phyloP scores from a whole-genome alignment of 2,113 vertebrate genomes.

The Bubo bubo region DNA sequence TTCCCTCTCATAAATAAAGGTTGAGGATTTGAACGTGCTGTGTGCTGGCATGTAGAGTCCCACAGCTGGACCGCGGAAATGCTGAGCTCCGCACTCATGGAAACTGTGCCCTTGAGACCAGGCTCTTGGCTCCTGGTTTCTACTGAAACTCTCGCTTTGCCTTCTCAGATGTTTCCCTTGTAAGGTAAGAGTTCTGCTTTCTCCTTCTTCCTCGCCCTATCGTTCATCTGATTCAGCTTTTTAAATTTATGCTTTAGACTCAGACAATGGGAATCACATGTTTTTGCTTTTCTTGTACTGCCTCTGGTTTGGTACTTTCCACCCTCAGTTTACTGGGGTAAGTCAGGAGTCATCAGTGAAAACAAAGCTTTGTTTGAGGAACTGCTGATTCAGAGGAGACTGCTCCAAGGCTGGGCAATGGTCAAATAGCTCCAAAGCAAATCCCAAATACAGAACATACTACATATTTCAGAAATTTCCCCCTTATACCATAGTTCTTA shows the following conservation, averaged over 20 bases:
- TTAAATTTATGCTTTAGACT: neutral
- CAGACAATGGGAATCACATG: neutral
- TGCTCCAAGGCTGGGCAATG: neutral
- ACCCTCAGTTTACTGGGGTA: neutral
- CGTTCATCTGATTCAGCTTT: neutral
- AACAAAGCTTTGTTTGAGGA: neutral
- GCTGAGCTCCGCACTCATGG: neutral
- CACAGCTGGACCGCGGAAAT: neutral
- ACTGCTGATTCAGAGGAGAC: neutral
- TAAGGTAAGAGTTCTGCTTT: neutral
- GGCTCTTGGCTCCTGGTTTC: neutral
- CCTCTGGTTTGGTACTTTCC: neutral
- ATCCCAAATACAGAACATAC: neutral
- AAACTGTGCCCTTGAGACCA: neutral
- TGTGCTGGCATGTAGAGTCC: fast-evolving
- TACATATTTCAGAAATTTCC: neutral
- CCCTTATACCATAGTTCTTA: neutral
- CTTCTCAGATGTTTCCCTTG: neutral
- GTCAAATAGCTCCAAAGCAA: neutral
- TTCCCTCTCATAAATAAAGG: neutral
- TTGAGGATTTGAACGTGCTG: neutral
- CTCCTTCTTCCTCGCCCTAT: neutral
- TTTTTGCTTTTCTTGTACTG: neutral
- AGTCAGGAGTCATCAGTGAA: neutral
- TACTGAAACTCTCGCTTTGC: neutral